These are phyloP conservation scores for Mesoligia furuncula DNA, from an alignment of 2,888 invertebrate genomes.

Conservation along the genomic window DNA sequence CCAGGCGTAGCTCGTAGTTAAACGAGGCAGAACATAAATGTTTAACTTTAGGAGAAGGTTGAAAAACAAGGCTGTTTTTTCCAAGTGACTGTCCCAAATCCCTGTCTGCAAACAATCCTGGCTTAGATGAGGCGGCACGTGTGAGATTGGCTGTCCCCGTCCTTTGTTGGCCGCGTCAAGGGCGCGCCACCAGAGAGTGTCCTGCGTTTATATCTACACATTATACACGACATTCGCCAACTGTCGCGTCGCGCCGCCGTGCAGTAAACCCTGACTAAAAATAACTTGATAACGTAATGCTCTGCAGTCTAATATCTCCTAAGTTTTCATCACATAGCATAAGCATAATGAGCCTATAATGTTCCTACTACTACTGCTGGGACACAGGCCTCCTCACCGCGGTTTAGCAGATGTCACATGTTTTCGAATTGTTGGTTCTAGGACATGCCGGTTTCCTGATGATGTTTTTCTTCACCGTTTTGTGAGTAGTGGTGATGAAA, in stretches of 20 bases:
- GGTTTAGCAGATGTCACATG: background rate
- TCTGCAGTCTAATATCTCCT: constrained; percentile 27
- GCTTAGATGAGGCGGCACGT: constrained; percentile 65
- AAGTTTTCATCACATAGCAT: constrained; percentile 11
- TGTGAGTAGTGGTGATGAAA: too few species aligned
- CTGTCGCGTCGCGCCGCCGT: constrained; percentile 45
- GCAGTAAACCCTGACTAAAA: constrained; percentile 63
- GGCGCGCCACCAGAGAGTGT: constrained; percentile 68
- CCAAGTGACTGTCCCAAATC: constrained; percentile 31
- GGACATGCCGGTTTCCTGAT: background rate
- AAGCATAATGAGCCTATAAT: background rate
- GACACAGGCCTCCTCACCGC: too few species aligned
- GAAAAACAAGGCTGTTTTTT: constrained; percentile 49
- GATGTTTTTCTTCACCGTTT: too few species aligned
- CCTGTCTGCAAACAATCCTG: constrained; percentile 52
- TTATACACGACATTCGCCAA: constrained; percentile 64
- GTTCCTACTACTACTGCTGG: background rate
- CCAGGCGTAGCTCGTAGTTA: constrained; percentile 14
- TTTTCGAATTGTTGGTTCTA: too few species aligned
- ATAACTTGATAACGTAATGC: constrained; percentile 50
- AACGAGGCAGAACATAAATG: constrained; percentile 34
- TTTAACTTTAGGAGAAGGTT: constrained; percentile 19
- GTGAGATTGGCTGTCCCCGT: constrained; percentile 68
- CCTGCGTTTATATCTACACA: too few species aligned
- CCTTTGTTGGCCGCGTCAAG: constrained; percentile 79